These are phyloP conservation scores for Ahaetulla prasina DNA, from an alignment of 2,113 vertebrate genomes.

Conservation along the genomic window DNA sequence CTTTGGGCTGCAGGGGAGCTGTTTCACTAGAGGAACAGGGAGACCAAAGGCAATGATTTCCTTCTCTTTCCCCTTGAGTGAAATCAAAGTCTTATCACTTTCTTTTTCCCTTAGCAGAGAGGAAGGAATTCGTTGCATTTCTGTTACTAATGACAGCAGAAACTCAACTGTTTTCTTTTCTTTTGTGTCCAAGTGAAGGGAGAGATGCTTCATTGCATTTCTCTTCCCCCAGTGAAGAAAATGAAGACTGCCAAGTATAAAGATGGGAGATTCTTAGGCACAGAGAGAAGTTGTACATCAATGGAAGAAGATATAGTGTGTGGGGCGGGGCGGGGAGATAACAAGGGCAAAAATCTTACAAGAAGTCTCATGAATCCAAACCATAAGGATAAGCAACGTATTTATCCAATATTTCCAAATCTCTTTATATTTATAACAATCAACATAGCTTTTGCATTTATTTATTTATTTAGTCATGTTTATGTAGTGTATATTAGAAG, in stretches of 20 bases:
- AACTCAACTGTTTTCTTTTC: not conserved
- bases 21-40: not conserved
- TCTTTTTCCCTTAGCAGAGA: not conserved
- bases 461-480: no score
- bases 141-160: not conserved
- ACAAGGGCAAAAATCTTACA: not conserved
- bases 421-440: slow-evolving; percentile 44
- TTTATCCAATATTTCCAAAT: slow-evolving; percentile 22
- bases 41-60: not conserved
- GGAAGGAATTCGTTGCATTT: not conserved
- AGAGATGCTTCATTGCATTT: not conserved
- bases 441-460: slow-evolving; percentile 5
- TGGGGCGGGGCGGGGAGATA: not conserved
- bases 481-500: no score
- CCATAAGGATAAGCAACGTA: not conserved
- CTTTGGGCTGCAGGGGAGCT: not conserved
- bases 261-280: not conserved
- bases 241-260: not conserved
- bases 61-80: not conserved
- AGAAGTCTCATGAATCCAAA: not conserved
- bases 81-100: not conserved
- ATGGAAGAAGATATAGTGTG: not conserved
- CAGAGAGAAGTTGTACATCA: not conserved
- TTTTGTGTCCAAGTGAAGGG: not conserved
- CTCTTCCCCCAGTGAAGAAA: not conserved